Base-by-base conservation (phyloP, 2,797 vertebrate species). In the Chromis chromis region DNA sequence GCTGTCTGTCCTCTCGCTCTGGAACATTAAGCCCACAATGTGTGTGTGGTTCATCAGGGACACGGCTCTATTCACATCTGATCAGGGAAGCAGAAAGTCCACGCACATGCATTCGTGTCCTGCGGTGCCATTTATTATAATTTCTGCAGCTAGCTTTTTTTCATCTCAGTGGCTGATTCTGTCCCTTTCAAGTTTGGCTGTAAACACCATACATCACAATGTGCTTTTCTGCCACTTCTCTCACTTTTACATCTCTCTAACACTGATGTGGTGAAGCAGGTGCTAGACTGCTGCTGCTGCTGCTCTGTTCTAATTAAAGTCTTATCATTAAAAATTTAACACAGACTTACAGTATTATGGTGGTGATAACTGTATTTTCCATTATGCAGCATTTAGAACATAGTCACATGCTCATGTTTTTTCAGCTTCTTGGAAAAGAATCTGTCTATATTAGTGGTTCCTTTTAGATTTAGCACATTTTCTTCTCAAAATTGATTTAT, bases 171-270 rank as follows among this genome's bases (percentile, higher is more conserved):
- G 36, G 58, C 67, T 83, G 72, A 70, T 77, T 82, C 65, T 46
- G 60, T 70, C 48, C 36, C 57, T 81, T 74, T 84, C 61, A 78
- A 22, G 46, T 71, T 78, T 72, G 49, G 39, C 60, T 70, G 80
- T 86, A 84, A 90, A 88, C 83, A 79, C 52, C 66, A 86, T 91
- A 74, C 82, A 88, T 92, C 84, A 84, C 65, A 75, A 68, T 52
- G 40, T 56, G 27, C 55, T 58, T 7, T 11, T 44, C 42, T 36
- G n/a, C 56, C 61, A 49, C 72, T 72, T 63, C 62, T 62, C 57
- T 54, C 52, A 59, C 59, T 71, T 75, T 63, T 64, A 40, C 44
- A 67, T 74, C 46, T 71, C 65, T 73, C 16, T 46, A 22, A 65
- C 68, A 39, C 36, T 48, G 63, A 69, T 39, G 27, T 54, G 3